Percentiles rank a stretch among this genome's conserved stretches.
phyloP scores from a whole-genome alignment of 2,888 invertebrate species.

The Colostygia pectinataria region DNA sequence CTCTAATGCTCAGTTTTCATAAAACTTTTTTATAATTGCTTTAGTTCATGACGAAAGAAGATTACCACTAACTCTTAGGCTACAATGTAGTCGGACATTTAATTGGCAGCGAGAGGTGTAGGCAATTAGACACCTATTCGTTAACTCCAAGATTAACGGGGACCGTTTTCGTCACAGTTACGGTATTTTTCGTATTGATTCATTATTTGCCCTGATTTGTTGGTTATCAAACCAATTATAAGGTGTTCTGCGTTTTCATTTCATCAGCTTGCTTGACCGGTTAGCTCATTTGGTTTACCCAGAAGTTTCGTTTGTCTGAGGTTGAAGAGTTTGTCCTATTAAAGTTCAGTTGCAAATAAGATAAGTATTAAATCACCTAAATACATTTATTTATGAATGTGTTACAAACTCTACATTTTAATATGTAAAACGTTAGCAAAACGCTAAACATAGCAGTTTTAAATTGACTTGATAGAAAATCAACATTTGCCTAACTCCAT shows the following conservation, averaged over 20 bases:
- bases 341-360: no score
- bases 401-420: slow-evolving; percentile 53
- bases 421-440: slow-evolving; percentile 67
- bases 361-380: no score
- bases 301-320: no score
- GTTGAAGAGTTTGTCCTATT: no score
- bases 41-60: background rate
- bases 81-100: slow-evolving; percentile 33
- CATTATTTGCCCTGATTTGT: slow-evolving; percentile 34
- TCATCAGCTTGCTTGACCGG: background rate
- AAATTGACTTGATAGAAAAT: slow-evolving; percentile 65
- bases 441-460: slow-evolving; percentile 74
- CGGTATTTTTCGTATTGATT: slow-evolving; percentile 34
- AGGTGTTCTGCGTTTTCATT: slow-evolving; percentile 1
- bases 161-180: slow-evolving; percentile 36
- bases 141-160: slow-evolving; percentile 41
- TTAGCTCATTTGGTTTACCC: background rate
- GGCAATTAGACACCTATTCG: slow-evolving; percentile 50
- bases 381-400: no score
- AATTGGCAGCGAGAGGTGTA: slow-evolving; percentile 45
- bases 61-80: slow-evolving; percentile 3
- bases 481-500: slow-evolving; percentile 62
- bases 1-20: no score
- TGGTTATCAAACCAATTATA: slow-evolving; percentile 14
- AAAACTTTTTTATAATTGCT: no score